phyloP scores from a whole-genome alignment of 2,888 invertebrate genomes.

The Ommatoiulus sabulosus region DNA sequence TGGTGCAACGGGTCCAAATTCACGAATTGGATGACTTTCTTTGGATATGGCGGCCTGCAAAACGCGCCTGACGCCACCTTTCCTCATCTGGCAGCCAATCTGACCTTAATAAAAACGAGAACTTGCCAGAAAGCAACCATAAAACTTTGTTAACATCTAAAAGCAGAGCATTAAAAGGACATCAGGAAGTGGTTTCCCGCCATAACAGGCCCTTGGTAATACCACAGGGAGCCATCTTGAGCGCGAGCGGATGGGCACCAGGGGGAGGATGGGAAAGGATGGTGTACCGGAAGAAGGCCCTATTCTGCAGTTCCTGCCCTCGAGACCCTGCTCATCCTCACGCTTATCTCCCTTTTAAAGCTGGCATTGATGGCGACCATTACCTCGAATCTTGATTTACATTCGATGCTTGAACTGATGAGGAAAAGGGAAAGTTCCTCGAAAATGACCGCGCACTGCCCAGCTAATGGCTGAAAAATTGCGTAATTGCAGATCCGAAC shows the following conservation, averaged over 20 bases:
- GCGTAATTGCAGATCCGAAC: too few species aligned
- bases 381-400: not conserved
- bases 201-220: not conserved
- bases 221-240: not conserved
- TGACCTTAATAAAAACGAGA: conserved; percentile 13
- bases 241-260: not conserved
- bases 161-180: conserved; percentile 6
- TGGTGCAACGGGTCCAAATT: too few species aligned
- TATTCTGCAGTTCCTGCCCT: not conserved
- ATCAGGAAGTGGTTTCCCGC: conserved; percentile 18
- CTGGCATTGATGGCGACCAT: not conserved
- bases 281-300: not conserved
- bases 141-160: conserved; percentile 4
- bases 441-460: too few species aligned
- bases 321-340: conserved; percentile 5
- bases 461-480: too few species aligned
- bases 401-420: not conserved
- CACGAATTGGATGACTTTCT: too few species aligned
- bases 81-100: not conserved
- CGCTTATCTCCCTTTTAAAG: not conserved
- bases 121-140: conserved; percentile 2
- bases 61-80: conserved; percentile 8
- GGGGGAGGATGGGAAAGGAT: not conserved
- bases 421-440: not conserved
- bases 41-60: not conserved